These are phyloP conservation scores for Metacarcinus magister DNA, from an alignment of 2,888 invertebrate genomes.

Conservation along the genomic window DNA sequence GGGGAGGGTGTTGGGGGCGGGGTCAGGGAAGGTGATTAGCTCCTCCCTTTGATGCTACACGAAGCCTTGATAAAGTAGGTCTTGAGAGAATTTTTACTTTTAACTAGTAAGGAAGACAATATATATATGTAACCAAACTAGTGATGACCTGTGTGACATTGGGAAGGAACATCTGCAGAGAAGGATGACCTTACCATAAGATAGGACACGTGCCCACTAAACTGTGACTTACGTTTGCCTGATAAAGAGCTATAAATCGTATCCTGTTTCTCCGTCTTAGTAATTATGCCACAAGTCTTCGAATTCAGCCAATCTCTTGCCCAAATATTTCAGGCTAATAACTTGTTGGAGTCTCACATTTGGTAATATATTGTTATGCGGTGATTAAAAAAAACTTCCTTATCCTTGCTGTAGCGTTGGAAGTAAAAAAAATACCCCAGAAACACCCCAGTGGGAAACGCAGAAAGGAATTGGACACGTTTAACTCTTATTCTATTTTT, in stretches of 20 bases:
- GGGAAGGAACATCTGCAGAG: background rate
- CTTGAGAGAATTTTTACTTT: background rate
- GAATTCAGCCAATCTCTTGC: slow-evolving; percentile 62
- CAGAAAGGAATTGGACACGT: background rate
- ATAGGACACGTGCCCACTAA: background rate
- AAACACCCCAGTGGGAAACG: slow-evolving; percentile 26
- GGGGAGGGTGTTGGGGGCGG: no score
- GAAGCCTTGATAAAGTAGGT: slow-evolving; percentile 16
- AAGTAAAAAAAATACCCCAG: slow-evolving; percentile 57
- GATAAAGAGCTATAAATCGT: slow-evolving; percentile 53
- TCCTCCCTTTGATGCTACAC: slow-evolving; percentile 31
- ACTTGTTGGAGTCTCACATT: slow-evolving; percentile 66
- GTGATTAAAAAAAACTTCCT: slow-evolving; percentile 55
- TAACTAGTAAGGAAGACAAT: background rate
- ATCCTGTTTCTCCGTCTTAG: slow-evolving; percentile 55
- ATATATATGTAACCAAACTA: background rate
- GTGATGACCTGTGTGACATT: background rate
- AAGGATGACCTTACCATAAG: background rate
- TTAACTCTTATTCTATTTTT: slow-evolving; percentile 44
- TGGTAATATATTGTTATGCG: slow-evolving; percentile 61
- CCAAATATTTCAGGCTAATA: slow-evolving; percentile 69
- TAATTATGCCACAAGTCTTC: slow-evolving; percentile 67
- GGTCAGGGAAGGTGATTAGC: slow-evolving; percentile 1
- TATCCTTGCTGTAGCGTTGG: background rate
- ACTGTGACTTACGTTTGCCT: slow-evolving; percentile 52